These are phyloP conservation scores for Casuarius casuarius DNA, from an alignment of 2,113 vertebrate species.

Conservation along the genomic window DNA sequence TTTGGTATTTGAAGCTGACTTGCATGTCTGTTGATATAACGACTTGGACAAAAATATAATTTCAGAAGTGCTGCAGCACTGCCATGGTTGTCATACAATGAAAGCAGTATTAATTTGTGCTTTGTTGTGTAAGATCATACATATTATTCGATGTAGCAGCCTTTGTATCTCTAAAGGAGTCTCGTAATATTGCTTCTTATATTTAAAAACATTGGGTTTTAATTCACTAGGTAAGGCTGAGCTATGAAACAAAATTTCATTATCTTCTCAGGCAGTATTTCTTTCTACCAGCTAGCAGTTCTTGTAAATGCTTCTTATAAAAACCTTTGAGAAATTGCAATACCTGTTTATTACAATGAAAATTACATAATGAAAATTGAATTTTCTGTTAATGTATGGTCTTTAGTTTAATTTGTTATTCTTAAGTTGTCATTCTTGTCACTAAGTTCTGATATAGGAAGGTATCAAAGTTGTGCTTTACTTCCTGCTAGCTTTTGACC, in stretches of 20 bases:
- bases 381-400: neutral
- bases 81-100: neutral
- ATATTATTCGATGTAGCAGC: neutral
- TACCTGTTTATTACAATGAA: neutral
- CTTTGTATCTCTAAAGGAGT: neutral
- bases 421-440: neutral
- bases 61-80: constrained; percentile 10
- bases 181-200: neutral
- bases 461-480: neutral
- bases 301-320: neutral
- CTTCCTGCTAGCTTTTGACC: neutral
- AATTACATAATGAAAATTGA: neutral
- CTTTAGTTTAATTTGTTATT: neutral
- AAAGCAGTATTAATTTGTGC: neutral
- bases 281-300: neutral
- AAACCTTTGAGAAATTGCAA: neutral
- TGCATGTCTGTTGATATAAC: neutral
- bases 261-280: neutral
- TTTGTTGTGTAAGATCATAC: neutral
- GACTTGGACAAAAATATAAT: neutral
- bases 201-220: neutral
- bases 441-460: neutral
- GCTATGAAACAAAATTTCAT: neutral
- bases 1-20: neutral
- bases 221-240: neutral